Percentiles rank a stretch among this genome's conserved stretches.
phyloP scores from a whole-genome alignment of 2,888 invertebrate genomes.

The Leucophenga montana region DNA sequence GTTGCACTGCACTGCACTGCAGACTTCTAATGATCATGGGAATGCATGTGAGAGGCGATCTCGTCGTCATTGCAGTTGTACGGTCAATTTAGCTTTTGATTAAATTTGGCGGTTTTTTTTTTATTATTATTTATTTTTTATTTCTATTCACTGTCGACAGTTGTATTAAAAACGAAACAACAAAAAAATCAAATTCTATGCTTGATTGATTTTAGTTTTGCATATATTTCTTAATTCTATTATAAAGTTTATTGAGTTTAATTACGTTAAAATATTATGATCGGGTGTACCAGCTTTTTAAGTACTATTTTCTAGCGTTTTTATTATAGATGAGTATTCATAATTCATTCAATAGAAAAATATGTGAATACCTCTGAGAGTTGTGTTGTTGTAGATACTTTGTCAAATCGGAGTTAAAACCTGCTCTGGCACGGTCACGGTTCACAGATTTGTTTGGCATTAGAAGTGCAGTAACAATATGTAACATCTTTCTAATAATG shows the following conservation, averaged over 20 bases:
- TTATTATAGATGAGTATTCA: no score
- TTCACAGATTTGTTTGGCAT: no score
- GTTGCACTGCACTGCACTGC: constrained; percentile 18
- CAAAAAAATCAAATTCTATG: not conserved
- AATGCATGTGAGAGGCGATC: constrained; percentile 43
- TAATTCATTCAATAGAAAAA: no score
- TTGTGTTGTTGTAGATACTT: no score
- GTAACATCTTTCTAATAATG: no score
- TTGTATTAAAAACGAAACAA: not conserved
- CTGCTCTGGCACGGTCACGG: no score
- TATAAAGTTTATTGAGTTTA: constrained; percentile 47
- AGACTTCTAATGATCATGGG: constrained; percentile 41
- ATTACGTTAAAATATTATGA: no score
- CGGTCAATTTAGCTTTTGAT: constrained; percentile 14
- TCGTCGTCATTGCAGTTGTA: not conserved
- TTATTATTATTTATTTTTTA: constrained; percentile 22
- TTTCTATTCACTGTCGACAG: constrained; percentile 24
- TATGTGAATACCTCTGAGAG: no score
- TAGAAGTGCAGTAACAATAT: no score
- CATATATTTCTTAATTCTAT: constrained; percentile 44
- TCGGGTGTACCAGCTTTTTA: no score
- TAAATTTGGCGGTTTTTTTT: constrained; percentile 17
- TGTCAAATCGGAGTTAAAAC: no score
- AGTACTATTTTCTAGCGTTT: no score
- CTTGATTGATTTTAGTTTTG: constrained; percentile 18